Base-by-base conservation (phyloP, 2,113 vertebrate genomes). In the Gasterosteus aculeatus region DNA sequence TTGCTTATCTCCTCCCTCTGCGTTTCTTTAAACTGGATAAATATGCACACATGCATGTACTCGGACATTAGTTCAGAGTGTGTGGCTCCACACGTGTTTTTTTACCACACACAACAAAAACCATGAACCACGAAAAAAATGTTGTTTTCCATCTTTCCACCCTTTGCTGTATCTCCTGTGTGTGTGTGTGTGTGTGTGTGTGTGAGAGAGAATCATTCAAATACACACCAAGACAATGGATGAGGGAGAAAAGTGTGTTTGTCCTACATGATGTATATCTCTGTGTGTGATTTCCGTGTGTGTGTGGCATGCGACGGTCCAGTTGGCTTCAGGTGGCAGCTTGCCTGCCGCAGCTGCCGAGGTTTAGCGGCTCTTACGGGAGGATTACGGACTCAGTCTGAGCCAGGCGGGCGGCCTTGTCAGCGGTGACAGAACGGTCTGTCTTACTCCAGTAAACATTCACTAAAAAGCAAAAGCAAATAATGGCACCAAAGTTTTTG, bases 301-400 rank as follows among this genome's bases (percentile, higher is more conserved):
- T 78, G 44, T 66, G 19, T 68, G 74, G 29, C 49, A 60, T 41
- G 80, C 75, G 73, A 68, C 67, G 22, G 81, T 87, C 79, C 87
- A 83, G 77, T 78, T 72, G 82, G 85, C 75, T 88, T 75, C 77
- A 83, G 88, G 81, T 84, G 87, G 85, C 88, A 89, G 85, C 81
- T 78, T 85, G 86, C 87, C 80, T 81, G 79, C 72, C 69, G 29
- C 91, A 92, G 85, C 85, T 90, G 91, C 47, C 82, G 26, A 4
- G 90, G 75, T 91, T 92, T 90, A 91, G 44, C 57, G 60, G 68
- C 77, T 89, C 86, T 89, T 88, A 83, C 78, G 14, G 65, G 46
- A 79, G 87, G 88, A 91, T 92, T 91, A 91, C 49, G 3, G 53
- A 69, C 85, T 88, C 81, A 84, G 70, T 38, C 75, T 72, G 72